Evolutionary conservation across 2,888 invertebrate species (phyloP).

Genomic region (Rosalia funebris): DNA sequence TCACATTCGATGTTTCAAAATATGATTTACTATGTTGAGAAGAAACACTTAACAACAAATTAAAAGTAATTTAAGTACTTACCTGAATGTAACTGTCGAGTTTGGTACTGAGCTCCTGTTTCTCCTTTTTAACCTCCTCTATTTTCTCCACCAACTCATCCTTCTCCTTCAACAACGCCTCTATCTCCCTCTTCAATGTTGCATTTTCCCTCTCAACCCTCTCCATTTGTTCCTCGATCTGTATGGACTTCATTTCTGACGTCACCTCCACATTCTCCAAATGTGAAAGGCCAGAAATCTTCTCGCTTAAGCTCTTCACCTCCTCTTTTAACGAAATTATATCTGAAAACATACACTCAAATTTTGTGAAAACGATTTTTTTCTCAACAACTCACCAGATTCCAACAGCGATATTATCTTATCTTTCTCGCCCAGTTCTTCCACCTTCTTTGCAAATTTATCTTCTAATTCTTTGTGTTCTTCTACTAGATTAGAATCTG

Average conservation of each 20-base stretch:
- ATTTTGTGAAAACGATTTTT: not conserved
- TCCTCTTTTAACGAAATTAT: conserved; percentile 71
- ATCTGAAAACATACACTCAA: conserved; percentile 60
- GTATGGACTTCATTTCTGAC: conserved; percentile 80
- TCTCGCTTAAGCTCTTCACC: conserved; percentile 70
- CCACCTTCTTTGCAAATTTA: conserved; percentile 45
- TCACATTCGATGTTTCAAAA: too few species aligned
- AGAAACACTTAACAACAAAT: too few species aligned
- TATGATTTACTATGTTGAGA: too few species aligned
- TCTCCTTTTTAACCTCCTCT: conserved; percentile 70
- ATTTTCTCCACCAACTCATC: conserved; percentile 68
- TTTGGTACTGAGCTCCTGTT: conserved; percentile 70
- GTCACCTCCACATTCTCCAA: conserved; percentile 77
- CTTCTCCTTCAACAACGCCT: conserved; percentile 67
- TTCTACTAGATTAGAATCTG: conserved; percentile 51
- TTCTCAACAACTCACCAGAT: conserved; percentile 50
- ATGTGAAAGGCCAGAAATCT: conserved; percentile 70
- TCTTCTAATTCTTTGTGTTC: conserved; percentile 53
- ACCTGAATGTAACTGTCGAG: conserved; percentile 74
- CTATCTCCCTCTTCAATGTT: conserved; percentile 66
- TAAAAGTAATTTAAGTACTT: conserved; percentile 1
- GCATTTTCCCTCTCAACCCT: conserved; percentile 66
- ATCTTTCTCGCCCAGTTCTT: conserved; percentile 51
- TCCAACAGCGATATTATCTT: conserved; percentile 53
- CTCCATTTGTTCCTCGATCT: conserved; percentile 80